Conservation (phyloP, 64 coral and sea anemone species). For the Stichodactyla mertensii region DNA sequence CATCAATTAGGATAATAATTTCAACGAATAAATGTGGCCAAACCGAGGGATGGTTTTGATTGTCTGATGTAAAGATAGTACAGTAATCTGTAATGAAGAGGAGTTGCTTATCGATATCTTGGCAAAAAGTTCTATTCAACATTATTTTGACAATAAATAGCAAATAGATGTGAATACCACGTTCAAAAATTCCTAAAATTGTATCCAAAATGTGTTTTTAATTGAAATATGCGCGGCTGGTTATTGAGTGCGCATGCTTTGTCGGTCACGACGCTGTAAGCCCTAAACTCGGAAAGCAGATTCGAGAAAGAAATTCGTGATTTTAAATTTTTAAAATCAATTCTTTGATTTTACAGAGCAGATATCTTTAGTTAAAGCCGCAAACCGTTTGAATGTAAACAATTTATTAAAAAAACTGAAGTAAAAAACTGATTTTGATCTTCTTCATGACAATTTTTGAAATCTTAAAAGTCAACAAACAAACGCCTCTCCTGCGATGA, state of each 20-base stretch:
- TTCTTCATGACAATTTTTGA: neutral
- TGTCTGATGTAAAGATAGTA: neutral
- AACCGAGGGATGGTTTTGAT: neutral
- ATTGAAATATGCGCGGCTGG: neutral
- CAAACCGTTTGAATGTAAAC: neutral
- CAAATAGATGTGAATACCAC: neutral
- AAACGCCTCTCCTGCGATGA: neutral
- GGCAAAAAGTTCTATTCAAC: neutral
- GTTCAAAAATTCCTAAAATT: neutral
- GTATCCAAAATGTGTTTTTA: neutral
- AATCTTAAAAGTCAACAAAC: neutral
- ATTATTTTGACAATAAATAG: neutral
- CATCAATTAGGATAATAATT: neutral
- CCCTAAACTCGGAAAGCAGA: neutral
- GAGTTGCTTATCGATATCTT: neutral
- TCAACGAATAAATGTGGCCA: conserved; percentile 1
- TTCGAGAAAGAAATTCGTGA: neutral
- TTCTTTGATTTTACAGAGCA: neutral
- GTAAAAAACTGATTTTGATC: neutral
- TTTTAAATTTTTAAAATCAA: neutral
- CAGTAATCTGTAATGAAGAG: neutral
- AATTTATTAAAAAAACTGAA: neutral
- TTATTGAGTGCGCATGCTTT: neutral
- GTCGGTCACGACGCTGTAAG: neutral
- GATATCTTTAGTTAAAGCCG: neutral